These are phyloP conservation scores for Zele albiditarsus DNA, from an alignment of 2,888 invertebrate species.

Conservation along the genomic window DNA sequence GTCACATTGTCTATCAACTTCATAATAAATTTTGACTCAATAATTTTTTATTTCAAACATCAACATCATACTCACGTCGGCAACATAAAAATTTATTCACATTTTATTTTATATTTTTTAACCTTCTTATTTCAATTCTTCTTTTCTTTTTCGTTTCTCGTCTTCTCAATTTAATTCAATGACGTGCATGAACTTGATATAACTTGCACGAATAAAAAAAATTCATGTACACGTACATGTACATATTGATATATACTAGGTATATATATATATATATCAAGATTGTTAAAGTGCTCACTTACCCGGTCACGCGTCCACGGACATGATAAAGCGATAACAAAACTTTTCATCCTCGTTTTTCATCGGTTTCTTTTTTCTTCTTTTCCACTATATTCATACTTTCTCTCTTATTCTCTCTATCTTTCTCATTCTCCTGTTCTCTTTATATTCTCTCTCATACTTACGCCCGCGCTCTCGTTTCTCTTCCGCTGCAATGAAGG, in stretches of 20 bases:
- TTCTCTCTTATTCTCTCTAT: neutral
- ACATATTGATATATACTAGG: neutral
- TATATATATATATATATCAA: neutral
- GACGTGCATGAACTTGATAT: slow-evolving; percentile 3
- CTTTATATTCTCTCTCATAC: neutral
- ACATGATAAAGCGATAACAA: slow-evolving; percentile 25
- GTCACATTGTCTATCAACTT: too few species aligned
- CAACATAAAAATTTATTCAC: too few species aligned
- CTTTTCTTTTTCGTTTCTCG: slow-evolving; percentile 8
- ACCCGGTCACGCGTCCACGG: neutral
- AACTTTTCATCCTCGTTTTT: slow-evolving; percentile 11
- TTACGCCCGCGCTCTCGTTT: neutral
- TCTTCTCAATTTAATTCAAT: slow-evolving; percentile 23
- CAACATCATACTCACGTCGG: too few species aligned
- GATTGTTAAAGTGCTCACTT: slow-evolving; percentile 21
- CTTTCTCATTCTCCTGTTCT: neutral
- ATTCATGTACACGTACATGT: neutral
- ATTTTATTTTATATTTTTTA: slow-evolving; percentile 8
- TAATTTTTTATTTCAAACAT: too few species aligned
- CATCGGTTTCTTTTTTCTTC: neutral
- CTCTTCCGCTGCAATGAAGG: neutral
- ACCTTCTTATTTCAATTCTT: neutral
- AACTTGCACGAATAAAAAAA: neutral
- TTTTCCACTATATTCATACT: slow-evolving; percentile 10
- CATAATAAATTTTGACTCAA: too few species aligned